phyloP scores from a whole-genome alignment of 2,888 invertebrate genomes.

The Cloeon dipterum region DNA sequence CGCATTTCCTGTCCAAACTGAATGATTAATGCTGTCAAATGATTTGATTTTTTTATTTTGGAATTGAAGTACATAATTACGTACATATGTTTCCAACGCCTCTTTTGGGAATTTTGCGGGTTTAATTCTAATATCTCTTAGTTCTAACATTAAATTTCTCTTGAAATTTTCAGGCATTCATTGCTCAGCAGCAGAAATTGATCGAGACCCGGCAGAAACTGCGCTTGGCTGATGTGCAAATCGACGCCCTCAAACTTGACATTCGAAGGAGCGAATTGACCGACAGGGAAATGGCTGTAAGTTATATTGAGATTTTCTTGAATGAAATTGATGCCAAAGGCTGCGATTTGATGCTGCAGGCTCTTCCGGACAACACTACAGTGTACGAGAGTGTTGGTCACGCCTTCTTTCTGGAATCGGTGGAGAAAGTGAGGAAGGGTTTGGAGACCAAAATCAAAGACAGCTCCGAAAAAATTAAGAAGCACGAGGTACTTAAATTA shows the following conservation, averaged over 20 bases:
- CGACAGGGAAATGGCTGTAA: constrained; percentile 27
- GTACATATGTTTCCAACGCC: no score
- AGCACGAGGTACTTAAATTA: constrained; percentile 25
- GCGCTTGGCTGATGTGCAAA: constrained; percentile 52
- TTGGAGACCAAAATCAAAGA: constrained; percentile 22
- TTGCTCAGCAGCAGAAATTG: constrained; percentile 59
- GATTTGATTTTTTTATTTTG: no score
- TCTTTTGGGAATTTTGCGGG: background rate
- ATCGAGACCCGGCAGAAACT: constrained; percentile 59
- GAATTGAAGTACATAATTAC: no score
- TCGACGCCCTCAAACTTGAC: constrained; percentile 38
- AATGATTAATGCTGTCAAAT: no score
- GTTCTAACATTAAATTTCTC: background rate
- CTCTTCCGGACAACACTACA: constrained; percentile 36
- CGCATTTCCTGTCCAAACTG: background rate
- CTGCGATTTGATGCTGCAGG: constrained; percentile 14
- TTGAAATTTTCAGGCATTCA: constrained; percentile 44
- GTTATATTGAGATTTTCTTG: constrained; percentile 4
- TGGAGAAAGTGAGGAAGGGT: constrained; percentile 34
- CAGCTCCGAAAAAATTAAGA: constrained; percentile 39
- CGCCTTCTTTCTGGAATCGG: constrained; percentile 55
- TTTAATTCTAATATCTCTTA: background rate
- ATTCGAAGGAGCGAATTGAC: constrained; percentile 50
- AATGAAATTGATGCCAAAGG: no score
- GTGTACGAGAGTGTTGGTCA: constrained; percentile 65